Base-by-base conservation (phyloP, 2,113 vertebrate species). In the Raja brachyura region DNA sequence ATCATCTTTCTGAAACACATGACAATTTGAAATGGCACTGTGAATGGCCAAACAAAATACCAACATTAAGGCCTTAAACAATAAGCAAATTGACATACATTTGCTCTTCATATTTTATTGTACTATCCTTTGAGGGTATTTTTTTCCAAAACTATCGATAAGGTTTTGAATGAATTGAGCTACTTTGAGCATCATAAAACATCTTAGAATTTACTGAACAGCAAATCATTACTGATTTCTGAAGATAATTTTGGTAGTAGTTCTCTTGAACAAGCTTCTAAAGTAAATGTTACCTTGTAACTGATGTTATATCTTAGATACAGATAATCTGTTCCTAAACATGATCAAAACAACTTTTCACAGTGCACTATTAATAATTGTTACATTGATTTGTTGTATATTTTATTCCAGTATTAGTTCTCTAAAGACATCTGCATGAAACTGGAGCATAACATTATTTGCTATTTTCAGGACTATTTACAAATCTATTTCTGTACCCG, bases 101-200 rank as follows among this genome's bases (percentile, higher is more conserved):
- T 39, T 73, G 33, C 70, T 73, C 31, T 48, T 94, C 93, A 94
- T 94, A 94, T 94, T 96, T 97, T 96, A 96, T 96, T 96, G 59
- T 90, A 93, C 94, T 94, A 93, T 33, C 92, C 94, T 93, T 54
- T 73, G 54, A 22, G 48, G 18, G 39, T 48, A 20, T 92, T 73
- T 25, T 25, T 54, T 14, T 14, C 18, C 66, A 92, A 48, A 92
- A 54, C 66, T 92, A 92, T n/a, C 66, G 39, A 92, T 73, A 70
- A 28, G 22, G 68, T 73, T 48, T 92, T 63, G 48, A 92, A 73
- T 74, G 73, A 92, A 31, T 85, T 85, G 54, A 63, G 14, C 59
- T 33, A 92, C 54, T 73, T 86, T 92, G 63, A 73, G 39, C 90
- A 92, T 74, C 70, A 92, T 73, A 92, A 92, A 92, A 92, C 20